Evolutionary conservation across 1,140 invertebrate genomes (phyloP).

Genomic region (Eriosoma lanigerum): DNA sequence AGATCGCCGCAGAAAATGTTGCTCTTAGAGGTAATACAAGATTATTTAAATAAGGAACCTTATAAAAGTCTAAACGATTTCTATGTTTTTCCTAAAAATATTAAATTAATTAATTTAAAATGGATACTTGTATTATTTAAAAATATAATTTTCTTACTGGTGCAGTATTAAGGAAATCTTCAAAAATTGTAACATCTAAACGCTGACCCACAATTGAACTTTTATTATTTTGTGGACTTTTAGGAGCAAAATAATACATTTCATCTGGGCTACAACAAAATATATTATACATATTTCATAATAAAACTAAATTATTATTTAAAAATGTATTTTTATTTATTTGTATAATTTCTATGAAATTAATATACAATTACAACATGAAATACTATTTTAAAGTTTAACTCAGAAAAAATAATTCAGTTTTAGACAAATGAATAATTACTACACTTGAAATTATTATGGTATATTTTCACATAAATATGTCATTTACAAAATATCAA

Average conservation of each 20-base stretch:
- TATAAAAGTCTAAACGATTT: conserved; percentile 41
- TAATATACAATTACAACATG: too few relatives aligned
- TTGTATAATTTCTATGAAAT: too few relatives aligned
- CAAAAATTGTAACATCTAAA: conserved; percentile 35
- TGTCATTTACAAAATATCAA: too few relatives aligned
- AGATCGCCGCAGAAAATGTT: conserved; percentile 45
- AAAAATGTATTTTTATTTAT: too few relatives aligned
- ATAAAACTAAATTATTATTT: too few relatives aligned
- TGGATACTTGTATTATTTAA: background rate
- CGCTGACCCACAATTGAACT: conserved; percentile 44
- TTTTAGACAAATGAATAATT: too few relatives aligned
- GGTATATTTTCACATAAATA: too few relatives aligned
- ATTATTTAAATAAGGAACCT: conserved; percentile 44
- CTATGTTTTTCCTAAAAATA: conserved; percentile 40
- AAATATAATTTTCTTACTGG: conserved; percentile 25
- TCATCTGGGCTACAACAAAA: conserved; percentile 32
- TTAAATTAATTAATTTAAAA: background rate
- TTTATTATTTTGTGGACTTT: conserved; percentile 50
- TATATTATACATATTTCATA: background rate
- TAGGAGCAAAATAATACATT: conserved; percentile 46
- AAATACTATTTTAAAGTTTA: too few relatives aligned
- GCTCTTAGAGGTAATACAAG: conserved; percentile 42
- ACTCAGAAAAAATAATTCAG: too few relatives aligned
- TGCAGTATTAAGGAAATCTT: conserved; percentile 32
- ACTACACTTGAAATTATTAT: too few relatives aligned